A percentile compares a stretch with the other conserved stretches of the same genome.
Conservation (phyloP, 2,888 invertebrate species). For the Ochropleura leucogaster region DNA sequence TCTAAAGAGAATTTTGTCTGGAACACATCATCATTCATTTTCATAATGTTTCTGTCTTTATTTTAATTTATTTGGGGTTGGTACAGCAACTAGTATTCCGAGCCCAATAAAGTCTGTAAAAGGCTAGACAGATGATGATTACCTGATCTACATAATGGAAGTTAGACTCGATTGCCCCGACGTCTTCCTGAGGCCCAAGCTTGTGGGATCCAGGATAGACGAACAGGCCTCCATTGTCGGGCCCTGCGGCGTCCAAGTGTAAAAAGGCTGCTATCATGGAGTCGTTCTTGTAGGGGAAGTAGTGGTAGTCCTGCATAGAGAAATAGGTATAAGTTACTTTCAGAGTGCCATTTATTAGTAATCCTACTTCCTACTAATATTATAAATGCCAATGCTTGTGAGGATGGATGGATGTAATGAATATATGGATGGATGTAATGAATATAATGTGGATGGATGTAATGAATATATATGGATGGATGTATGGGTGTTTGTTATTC, state of each 20-base stretch:
- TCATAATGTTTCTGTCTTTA: not conserved
- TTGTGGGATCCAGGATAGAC: slow-evolving; percentile 91
- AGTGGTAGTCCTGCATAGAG: slow-evolving; percentile 89
- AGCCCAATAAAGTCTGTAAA: not conserved
- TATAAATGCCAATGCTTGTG: too few relatives aligned
- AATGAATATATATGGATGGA: too few relatives aligned
- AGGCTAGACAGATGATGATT: slow-evolving; percentile 1
- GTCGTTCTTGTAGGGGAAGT: slow-evolving; percentile 91
- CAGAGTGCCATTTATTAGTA: not conserved
- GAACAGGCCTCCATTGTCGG: slow-evolving; percentile 90
- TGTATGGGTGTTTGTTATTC: too few relatives aligned
- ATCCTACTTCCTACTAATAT: too few relatives aligned
- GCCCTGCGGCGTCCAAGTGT: slow-evolving; percentile 89
- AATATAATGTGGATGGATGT: too few relatives aligned
- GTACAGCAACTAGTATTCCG: not conserved
- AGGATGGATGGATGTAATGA: too few relatives aligned
- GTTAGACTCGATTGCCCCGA: slow-evolving; percentile 82
- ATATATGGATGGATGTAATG: too few relatives aligned
- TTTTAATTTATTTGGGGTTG: not conserved
- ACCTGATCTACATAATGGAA: slow-evolving; percentile 89
- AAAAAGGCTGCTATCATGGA: slow-evolving; percentile 91
- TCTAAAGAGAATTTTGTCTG: slow-evolving; percentile 86
- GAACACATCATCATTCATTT: slow-evolving; percentile 31
- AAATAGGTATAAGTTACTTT: not conserved
- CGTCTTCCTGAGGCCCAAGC: slow-evolving; percentile 89